Evolutionary conservation across 2,797 vertebrate species (phyloP).

Genomic region (Enteromius radiatus): DNA sequence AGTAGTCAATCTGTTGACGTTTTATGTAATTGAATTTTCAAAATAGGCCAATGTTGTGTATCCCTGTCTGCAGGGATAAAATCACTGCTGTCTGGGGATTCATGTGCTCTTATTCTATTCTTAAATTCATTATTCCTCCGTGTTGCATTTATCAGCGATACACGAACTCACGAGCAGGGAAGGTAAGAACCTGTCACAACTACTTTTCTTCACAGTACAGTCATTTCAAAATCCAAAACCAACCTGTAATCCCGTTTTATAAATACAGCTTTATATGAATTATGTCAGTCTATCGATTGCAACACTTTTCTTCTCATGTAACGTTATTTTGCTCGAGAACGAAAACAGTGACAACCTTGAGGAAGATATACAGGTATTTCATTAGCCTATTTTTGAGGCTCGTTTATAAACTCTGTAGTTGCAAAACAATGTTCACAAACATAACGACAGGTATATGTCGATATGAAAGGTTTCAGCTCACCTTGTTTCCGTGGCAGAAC

Average conservation of each 20-base stretch:
- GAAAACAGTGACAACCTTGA: not conserved
- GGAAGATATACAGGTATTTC: not conserved
- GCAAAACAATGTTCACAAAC: not conserved
- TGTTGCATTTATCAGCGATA: not conserved
- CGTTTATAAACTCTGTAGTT: not conserved
- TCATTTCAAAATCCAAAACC: not conserved
- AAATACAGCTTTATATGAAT: not conserved
- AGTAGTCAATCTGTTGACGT: not conserved
- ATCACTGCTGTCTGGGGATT: not conserved
- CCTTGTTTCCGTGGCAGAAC: conserved; percentile 15
- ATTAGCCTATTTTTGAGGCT: not conserved
- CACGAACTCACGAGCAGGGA: not conserved
- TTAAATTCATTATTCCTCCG: not conserved
- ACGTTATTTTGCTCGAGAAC: not conserved
- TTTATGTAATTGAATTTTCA: conserved; percentile 39
- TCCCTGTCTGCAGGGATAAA: conserved; percentile 15
- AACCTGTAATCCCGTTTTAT: not conserved
- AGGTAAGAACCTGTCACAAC: not conserved
- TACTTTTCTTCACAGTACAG: not conserved
- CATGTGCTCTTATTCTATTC: not conserved
- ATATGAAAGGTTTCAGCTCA: not conserved
- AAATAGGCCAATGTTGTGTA: conserved; percentile 34
- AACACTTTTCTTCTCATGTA: not conserved
- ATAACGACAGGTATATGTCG: not conserved
- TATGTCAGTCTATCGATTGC: not conserved